phyloP scores from a whole-genome alignment of 35 echinoderm and acorn worm species.

The Strongylocentrotus purpuratus region DNA sequence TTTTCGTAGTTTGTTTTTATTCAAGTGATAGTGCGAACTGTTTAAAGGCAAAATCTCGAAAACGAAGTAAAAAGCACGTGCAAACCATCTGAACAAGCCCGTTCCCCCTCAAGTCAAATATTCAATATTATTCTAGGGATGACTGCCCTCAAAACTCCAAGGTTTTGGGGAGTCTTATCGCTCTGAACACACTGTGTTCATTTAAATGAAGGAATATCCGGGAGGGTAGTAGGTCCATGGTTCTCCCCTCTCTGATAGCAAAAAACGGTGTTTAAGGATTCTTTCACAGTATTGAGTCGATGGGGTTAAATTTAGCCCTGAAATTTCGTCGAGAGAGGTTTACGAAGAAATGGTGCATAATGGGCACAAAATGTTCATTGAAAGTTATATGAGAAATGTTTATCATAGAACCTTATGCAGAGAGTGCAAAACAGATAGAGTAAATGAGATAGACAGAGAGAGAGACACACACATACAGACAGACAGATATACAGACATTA shows the following conservation, averaged over 20 bases:
- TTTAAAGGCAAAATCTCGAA: background rate
- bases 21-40: background rate
- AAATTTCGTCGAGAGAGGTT: too few relatives aligned
- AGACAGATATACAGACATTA: too few relatives aligned
- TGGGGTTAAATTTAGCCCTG: too few relatives aligned
- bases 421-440: too few relatives aligned
- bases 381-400: too few relatives aligned
- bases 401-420: too few relatives aligned
- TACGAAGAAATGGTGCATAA: too few relatives aligned
- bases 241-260: background rate
- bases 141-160: background rate
- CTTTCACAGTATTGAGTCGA: too few relatives aligned
- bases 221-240: background rate
- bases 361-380: too few relatives aligned
- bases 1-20: background rate
- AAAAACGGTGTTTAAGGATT: too few relatives aligned
- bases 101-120: background rate
- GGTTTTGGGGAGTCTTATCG: background rate
- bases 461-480: background rate
- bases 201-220: background rate
- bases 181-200: background rate
- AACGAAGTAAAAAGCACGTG: background rate
- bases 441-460: background rate
- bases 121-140: background rate
- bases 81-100: background rate